Conservation (phyloP, 2,888 invertebrate species). For the Melitaea athalia region DNA sequence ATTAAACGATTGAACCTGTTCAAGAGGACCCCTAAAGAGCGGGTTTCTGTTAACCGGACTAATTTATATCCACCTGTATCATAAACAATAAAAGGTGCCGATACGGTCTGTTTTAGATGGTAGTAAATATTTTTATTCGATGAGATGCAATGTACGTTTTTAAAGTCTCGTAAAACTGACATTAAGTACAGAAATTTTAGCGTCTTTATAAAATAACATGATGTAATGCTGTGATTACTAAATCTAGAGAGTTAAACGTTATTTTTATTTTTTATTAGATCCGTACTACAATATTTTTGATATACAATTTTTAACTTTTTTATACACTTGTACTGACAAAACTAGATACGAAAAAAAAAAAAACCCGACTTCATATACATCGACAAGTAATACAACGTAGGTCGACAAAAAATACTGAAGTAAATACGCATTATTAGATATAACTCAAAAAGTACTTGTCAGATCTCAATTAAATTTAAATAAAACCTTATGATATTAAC, state of each 20-base stretch:
- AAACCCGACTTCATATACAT: no score
- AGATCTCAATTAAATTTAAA: no score
- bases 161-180: slow-evolving; percentile 53
- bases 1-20: slow-evolving; percentile 79
- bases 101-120: slow-evolving; percentile 58
- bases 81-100: slow-evolving; percentile 71
- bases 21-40: slow-evolving; percentile 76
- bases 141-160: slow-evolving; percentile 40
- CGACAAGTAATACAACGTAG: no score
- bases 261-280: not conserved
- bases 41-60: slow-evolving; percentile 74
- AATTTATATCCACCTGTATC: slow-evolving; percentile 76
- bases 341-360: no score
- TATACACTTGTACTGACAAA: no score
- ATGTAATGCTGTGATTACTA: slow-evolving; percentile 21
- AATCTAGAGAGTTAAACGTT: not conserved
- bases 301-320: no score
- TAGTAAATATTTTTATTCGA: slow-evolving; percentile 60
- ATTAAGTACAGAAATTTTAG: slow-evolving; percentile 52
- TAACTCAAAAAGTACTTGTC: no score
- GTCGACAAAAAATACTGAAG: no score
- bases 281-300: not conserved
- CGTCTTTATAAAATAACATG: slow-evolving; percentile 49
- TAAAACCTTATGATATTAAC: no score
- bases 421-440: no score